A percentile compares a stretch with the other conserved stretches of the same genome.
Evolutionary conservation across 1,140 invertebrate genomes (phyloP).

Genomic region (Procambarus virginalis): DNA sequence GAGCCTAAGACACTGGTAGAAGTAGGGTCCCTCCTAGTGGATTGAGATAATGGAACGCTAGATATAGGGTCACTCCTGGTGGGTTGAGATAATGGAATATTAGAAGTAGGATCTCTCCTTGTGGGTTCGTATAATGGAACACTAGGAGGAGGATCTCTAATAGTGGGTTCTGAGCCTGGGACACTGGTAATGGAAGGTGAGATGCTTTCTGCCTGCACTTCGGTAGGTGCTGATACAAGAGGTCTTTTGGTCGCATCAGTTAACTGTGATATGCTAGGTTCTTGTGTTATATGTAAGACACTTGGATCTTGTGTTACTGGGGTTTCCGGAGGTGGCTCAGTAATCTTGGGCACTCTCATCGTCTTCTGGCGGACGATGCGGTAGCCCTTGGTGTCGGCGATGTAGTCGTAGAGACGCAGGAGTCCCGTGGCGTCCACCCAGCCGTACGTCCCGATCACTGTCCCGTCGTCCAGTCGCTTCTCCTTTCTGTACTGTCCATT

Average conservation of each 20-base stretch:
- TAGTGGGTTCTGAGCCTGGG: neutral
- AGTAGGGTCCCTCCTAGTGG: neutral
- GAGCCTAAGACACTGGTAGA: neutral
- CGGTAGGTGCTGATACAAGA: neutral
- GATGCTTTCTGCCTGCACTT: neutral
- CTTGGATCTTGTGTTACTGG: conserved; percentile 81
- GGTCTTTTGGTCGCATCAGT: neutral
- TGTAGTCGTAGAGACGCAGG: conserved; percentile 88
- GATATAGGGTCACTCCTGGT: neutral
- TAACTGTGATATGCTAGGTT: neutral
- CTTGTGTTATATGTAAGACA: conserved; percentile 73
- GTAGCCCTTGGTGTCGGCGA: conserved; percentile 81
- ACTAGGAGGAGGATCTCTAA: neutral
- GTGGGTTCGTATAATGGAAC: neutral
- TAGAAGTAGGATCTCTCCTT: neutral
- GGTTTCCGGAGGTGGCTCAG: conserved; percentile 16
- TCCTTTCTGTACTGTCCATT: conserved; percentile 92
- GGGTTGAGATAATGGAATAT: neutral
- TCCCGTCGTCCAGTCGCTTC: conserved; percentile 79
- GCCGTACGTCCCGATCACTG: conserved; percentile 74
- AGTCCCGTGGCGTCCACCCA: conserved; percentile 90
- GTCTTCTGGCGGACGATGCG: conserved; percentile 70
- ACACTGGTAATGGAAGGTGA: neutral
- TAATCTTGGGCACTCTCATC: conserved; percentile 23
- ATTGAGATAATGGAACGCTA: no score